Percentiles rank a stretch among this genome's conserved stretches.
Conservation (phyloP, 1,140 invertebrate species). For the Cherax destructor region DNA sequence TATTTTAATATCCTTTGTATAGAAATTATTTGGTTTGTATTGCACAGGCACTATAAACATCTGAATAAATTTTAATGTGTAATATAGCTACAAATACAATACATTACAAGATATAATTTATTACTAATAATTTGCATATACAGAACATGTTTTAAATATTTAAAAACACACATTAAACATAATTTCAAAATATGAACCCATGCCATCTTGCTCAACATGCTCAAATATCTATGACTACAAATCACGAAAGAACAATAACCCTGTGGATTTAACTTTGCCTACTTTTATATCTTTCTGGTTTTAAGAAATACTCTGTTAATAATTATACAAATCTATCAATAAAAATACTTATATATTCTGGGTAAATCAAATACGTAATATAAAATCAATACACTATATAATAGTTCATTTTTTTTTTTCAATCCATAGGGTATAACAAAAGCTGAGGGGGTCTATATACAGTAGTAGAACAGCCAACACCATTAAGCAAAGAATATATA, state of each 20-base stretch:
- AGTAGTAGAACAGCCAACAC: constrained; percentile 61
- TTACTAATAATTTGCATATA: constrained; percentile 44
- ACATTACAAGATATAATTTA: constrained; percentile 15
- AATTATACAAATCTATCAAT: constrained; percentile 23
- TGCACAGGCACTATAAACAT: constrained; percentile 21
- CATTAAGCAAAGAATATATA: constrained; percentile 64
- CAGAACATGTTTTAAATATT: constrained; percentile 11
- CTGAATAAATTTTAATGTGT: constrained; percentile 2
- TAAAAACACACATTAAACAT: constrained; percentile 3
- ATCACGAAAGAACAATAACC: constrained; percentile 45
- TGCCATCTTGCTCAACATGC: constrained; percentile 29
- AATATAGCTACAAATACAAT: not conserved
- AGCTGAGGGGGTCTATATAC: constrained; percentile 39
- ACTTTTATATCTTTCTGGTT: constrained; percentile 26
- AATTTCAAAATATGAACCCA: constrained; percentile 15
- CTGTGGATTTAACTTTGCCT: constrained; percentile 56
- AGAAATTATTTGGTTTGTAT: constrained; percentile 37
- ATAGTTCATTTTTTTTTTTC: constrained; percentile 43
- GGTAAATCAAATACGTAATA: constrained; percentile 28
- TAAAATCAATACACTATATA: constrained; percentile 48
- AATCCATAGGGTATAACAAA: constrained; percentile 63
- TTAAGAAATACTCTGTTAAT: constrained; percentile 37
- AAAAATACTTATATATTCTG: constrained; percentile 43
- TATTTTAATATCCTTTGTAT: constrained; percentile 17
- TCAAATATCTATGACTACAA: constrained; percentile 25